A percentile compares a stretch with the other conserved stretches of the same genome.
Evolutionary conservation across 2,113 vertebrate genomes (phyloP).

Genomic region (Albula glossodonta): DNA sequence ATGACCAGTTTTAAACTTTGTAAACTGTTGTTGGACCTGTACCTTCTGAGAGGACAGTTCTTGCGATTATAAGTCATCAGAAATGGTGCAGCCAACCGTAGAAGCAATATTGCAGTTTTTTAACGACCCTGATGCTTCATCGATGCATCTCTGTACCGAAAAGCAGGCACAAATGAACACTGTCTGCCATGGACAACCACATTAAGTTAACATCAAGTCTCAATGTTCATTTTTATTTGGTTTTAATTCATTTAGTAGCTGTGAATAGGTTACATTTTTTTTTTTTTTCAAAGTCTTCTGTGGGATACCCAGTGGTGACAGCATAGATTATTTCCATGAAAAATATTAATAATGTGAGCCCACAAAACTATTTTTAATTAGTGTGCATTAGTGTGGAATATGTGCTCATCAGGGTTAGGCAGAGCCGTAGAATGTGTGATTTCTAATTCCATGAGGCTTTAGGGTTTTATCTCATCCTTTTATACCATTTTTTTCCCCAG

Average conservation of each 20-base stretch:
- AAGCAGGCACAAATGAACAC: too few species aligned
- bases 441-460: neutral
- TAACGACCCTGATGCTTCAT: neutral
- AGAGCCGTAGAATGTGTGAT: neutral
- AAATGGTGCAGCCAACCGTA: neutral
- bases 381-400: neutral
- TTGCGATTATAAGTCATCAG: neutral
- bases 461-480: neutral
- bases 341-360: too few species aligned
- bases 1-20: too few species aligned
- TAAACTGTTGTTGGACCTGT: too few species aligned
- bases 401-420: neutral
- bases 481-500: neutral
- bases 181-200: too few species aligned
- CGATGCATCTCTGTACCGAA: too few species aligned
- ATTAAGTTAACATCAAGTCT: too few species aligned
- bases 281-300: neutral
- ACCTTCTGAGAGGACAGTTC: neutral
- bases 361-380: neutral
- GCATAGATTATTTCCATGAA: too few species aligned
- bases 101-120: neutral
- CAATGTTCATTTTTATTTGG: too few species aligned
- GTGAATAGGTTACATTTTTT: neutral
- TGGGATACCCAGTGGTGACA: neutral
- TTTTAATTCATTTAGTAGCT: neutral